Evolutionary conservation across 1,140 invertebrate genomes (phyloP), one percentile per base, ranked within the genome.

Genomic region (Drosophila repleta): DNA sequence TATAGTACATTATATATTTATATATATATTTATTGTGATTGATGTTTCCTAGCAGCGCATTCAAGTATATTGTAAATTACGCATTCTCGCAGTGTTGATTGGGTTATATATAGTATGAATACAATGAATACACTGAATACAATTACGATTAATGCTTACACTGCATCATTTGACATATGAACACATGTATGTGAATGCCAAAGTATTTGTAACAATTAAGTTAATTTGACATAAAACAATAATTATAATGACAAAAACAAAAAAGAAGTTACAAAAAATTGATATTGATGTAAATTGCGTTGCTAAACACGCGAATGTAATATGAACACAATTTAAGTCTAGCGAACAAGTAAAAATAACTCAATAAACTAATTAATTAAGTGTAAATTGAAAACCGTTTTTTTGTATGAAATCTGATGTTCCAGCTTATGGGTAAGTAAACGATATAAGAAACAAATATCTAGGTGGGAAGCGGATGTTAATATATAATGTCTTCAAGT

Each of bases 171-270:
- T 39, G 15, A 29, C 56, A 73, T 61, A 46, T 55, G 32, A 63
- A 69, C 66, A 67, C 32, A 67, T 63, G 52, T 49, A 58, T 37
- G 49, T 58, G 61, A 66, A 80, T 66, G 67, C 80, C 46, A 18
- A 39, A 62, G 60, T 79, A 76, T 76, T 76, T 79, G 68, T 76
- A 83, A 82, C 71, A 74, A 83, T 83, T 88, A 88, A 88, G 84
- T 72, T 88, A 88, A 79, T 88, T 89, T 79, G 83, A 88, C 83
- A 81, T 60, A 79, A 89, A 76, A 89, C 83, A 88, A 88, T 88
- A 88, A 88, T 69, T 83, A 75, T 89, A 83, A 83, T 77, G 75
- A 41, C 49, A 60, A 70, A 35, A 41, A 48, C 52, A n/a, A 20
- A 20, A 41, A 18, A 11, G 24, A 67, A 74, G 41, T 68, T 43